Conservation (phyloP, 2,797 vertebrate species). For the Schizopygopsis malacanthus region DNA sequence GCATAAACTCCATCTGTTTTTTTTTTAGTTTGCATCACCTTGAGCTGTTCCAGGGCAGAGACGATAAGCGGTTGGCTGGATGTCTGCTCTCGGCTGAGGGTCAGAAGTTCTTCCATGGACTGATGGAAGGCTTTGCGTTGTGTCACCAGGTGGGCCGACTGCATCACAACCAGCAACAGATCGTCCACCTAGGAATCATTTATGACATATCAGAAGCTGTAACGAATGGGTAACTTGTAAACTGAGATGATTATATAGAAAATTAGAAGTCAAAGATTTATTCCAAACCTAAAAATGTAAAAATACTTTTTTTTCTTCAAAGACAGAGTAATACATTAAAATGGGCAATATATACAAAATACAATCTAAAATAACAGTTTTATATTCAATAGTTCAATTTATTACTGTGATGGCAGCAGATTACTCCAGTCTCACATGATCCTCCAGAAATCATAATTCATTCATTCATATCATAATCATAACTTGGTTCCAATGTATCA, state of each 20-base stretch:
- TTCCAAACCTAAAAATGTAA: no score
- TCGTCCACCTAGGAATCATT: constrained; percentile 85
- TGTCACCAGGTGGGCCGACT: constrained; percentile 89
- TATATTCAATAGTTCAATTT: background rate
- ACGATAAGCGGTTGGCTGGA: constrained; percentile 96
- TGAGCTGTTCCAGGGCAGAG: constrained; percentile 92
- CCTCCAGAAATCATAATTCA: background rate
- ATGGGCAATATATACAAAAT: background rate
- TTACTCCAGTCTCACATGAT: background rate
- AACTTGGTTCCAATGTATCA: no score
- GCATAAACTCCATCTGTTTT: background rate
- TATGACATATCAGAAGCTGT: background rate
- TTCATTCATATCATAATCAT: no score
- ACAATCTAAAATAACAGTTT: background rate
- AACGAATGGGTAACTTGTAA: background rate
- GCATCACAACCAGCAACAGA: constrained; percentile 92
- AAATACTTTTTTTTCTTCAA: no score
- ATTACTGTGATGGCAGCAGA: background rate
- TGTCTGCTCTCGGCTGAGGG: constrained; percentile 93
- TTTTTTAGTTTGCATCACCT: constrained; percentile 83
- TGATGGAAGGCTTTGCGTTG: constrained; percentile 95
- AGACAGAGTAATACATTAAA: no score
- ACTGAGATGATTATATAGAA: background rate
- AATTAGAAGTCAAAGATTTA: no score
- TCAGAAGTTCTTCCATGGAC: constrained; percentile 88